These are phyloP conservation scores for Trichonephila clavata DNA, from an alignment of 1,140 invertebrate species.

Conservation along the genomic window DNA sequence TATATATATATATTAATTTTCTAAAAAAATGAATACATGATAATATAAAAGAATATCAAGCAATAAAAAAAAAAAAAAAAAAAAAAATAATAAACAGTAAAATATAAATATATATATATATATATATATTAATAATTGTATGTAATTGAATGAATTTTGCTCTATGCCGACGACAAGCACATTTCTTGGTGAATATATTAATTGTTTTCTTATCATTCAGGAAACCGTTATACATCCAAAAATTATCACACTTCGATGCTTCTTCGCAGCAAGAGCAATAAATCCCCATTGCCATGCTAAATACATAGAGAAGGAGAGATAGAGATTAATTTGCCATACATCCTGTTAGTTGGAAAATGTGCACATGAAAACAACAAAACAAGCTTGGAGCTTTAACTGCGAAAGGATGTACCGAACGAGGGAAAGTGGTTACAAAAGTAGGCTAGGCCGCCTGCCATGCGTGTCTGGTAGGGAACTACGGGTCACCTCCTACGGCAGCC, in stretches of 20 bases:
- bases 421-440: conserved; percentile 71
- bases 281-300: background rate
- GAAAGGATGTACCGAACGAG: conserved; percentile 38
- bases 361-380: background rate
- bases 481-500: conserved; percentile 64
- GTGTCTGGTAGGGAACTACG: conserved; percentile 65
- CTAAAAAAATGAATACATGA: too few relatives aligned
- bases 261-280: background rate
- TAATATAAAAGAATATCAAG: too few relatives aligned
- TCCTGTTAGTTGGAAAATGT: conserved; percentile 28
- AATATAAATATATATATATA: too few relatives aligned
- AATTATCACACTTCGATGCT: background rate
- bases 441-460: conserved; percentile 70
- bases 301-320: background rate
- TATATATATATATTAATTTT: too few relatives aligned
- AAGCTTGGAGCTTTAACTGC: background rate
- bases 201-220: background rate
- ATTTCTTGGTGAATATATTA: too few relatives aligned
- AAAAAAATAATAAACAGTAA: too few relatives aligned
- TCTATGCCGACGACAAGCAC: too few relatives aligned
- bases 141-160: too few relatives aligned
- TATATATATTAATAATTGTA: too few relatives aligned
- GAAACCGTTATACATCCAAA: conserved; percentile 6
- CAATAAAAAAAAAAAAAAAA: too few relatives aligned
- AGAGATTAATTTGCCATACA: conserved; percentile 53